A percentile compares a stretch with the other conserved stretches of the same genome.
Evolutionary conservation across 2,113 vertebrate species (phyloP).

Genomic region (Tyto alba): DNA sequence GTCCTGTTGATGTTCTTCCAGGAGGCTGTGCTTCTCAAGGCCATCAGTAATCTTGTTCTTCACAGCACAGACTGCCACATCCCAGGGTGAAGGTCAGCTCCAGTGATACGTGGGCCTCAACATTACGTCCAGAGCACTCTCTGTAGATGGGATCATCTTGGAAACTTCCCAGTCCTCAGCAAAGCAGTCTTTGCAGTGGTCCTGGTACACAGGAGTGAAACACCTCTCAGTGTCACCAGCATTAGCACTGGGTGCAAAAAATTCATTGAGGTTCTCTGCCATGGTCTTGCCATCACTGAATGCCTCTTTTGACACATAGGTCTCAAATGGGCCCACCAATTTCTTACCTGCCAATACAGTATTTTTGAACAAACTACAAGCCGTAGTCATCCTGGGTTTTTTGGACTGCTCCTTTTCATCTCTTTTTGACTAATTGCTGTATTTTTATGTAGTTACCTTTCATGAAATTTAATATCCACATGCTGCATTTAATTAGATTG

Average conservation of each 20-base stretch:
- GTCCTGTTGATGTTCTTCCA: background rate
- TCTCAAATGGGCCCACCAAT: background rate
- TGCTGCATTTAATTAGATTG: background rate
- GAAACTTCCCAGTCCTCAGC: background rate
- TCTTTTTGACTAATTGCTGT: background rate
- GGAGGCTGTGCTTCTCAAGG: background rate
- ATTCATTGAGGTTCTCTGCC: background rate
- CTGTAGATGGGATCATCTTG: background rate
- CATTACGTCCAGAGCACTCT: background rate
- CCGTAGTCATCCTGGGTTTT: background rate
- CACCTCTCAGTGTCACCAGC: background rate
- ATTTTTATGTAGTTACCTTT: background rate
- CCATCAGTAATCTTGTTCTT: background rate
- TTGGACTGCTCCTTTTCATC: background rate
- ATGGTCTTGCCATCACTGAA: background rate
- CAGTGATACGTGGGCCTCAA: background rate
- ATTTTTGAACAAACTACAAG: background rate
- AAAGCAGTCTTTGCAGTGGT: background rate
- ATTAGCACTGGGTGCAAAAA: background rate
- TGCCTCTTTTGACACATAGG: background rate
- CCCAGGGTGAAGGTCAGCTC: background rate
- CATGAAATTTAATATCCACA: background rate
- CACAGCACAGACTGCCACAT: background rate
- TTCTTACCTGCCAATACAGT: background rate
- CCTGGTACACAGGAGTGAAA: background rate